phyloP scores from a whole-genome alignment of 2,888 invertebrate genomes.

The Hirtodrosophila confusa region DNA sequence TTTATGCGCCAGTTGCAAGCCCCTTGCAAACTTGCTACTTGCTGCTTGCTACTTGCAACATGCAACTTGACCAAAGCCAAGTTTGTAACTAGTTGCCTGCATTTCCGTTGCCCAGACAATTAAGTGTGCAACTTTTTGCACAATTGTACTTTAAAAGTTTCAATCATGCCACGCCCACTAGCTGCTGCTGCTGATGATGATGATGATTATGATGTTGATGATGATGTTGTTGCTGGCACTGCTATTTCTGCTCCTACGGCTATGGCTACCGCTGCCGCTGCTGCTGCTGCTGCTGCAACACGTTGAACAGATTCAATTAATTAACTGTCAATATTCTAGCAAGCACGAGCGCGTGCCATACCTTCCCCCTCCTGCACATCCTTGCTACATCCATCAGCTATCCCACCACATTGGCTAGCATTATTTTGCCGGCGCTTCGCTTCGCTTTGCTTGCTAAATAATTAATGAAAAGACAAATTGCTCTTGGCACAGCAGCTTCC shows the following conservation, averaged over 20 bases:
- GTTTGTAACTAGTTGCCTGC: slow-evolving; percentile 54
- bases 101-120: slow-evolving; percentile 53
- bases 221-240: slow-evolving; percentile 16
- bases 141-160: slow-evolving; percentile 61
- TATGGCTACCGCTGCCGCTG: neutral
- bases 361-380: neutral
- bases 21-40: slow-evolving; percentile 32
- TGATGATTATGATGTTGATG: neutral
- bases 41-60: slow-evolving; percentile 17
- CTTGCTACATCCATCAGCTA: neutral
- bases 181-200: slow-evolving; percentile 2
- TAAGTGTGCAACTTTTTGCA: slow-evolving; percentile 57
- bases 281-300: slow-evolving; percentile 52
- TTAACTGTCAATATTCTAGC: slow-evolving; percentile 68
- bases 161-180: slow-evolving; percentile 32
- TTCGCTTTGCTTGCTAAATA: slow-evolving; percentile 58
- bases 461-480: slow-evolving; percentile 78
- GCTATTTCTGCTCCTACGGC: slow-evolving; percentile 5
- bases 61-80: slow-evolving; percentile 47
- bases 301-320: slow-evolving; percentile 72
- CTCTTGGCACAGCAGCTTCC: slow-evolving; percentile 43
- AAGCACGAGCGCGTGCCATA: slow-evolving; percentile 44
- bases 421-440: slow-evolving; percentile 30
- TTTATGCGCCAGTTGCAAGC: slow-evolving; percentile 69
- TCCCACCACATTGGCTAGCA: neutral